Base-by-base conservation (phyloP, 1,140 invertebrate genomes). In the Euwallacea similis region DNA sequence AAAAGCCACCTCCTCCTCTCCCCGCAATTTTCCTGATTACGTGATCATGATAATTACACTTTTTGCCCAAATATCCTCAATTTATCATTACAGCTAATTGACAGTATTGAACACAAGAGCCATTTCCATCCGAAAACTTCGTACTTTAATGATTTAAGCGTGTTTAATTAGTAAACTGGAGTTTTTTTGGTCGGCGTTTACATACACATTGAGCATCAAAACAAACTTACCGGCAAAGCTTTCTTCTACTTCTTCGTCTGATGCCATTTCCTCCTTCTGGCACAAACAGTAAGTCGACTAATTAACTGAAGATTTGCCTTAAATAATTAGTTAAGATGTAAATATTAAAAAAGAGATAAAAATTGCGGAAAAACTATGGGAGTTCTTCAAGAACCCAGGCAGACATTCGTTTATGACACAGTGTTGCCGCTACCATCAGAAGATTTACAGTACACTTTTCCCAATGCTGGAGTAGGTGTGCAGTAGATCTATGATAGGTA, bases 191-290 rank as follows among this genome's bases (percentile, higher is more conserved):
- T 74, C 73, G 60, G 63, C 69, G 74, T 65, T 73, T 73, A 71
- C 13, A 53, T 46, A 65, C 42, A 66, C 9, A 66, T 68, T 69
- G 59, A 74, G 53, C 69, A 70, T 72, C 72, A 74, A 77, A 77
- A 76, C 72, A 66, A 79, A 82, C 87, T 90, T 86, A 92, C 90
- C 90, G 86, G 88, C 89, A 80, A 88, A 91, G 81, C 86, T 89
- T 78, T 90, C 90, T 78, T 91, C 90, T 77, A 91, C 85, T 84
- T 91, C 89, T 76, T 91, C 90, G 79, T 91, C 90, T 71, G 90
- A 92, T 79, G 90, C 90, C 90, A 92, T 91, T 11, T 7, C 42
- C 11, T n/a, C 54, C 16, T 13, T 15, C 16, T 56, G 2, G 13
- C 9, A 50, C 46, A 50, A 50, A 11, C 46, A 33, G 21, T 33